Conservation (phyloP, 53 echinoderm and acorn worm genomes). For the Holothuria scabra region DNA sequence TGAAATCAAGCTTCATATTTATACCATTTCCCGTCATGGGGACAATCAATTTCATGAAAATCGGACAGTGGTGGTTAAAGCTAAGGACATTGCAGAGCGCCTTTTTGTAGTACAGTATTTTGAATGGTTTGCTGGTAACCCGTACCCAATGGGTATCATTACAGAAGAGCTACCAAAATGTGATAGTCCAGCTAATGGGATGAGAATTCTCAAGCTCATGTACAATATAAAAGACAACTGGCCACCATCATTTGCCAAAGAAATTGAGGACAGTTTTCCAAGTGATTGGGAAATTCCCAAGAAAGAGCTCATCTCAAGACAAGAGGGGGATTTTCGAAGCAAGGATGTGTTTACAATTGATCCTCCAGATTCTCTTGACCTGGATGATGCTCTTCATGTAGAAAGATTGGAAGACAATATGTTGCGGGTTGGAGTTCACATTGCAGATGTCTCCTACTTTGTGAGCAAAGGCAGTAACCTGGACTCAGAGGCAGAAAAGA, state of each 20-base stretch:
- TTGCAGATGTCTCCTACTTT: constrained; percentile 77
- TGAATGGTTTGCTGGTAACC: constrained; percentile 65
- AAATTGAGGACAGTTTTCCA: constrained; percentile 54
- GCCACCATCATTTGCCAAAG: constrained; percentile 46
- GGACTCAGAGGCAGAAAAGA: constrained; percentile 70
- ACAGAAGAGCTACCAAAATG: constrained; percentile 70
- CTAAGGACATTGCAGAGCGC: constrained; percentile 66
- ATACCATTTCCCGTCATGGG: neutral
- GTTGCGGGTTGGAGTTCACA: constrained; percentile 79
- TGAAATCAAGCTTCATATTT: neutral
- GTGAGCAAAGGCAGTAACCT: constrained; percentile 33
- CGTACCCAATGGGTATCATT: constrained; percentile 75
- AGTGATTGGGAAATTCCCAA: constrained; percentile 69
- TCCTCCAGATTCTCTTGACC: constrained; percentile 65
- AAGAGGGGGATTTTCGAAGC: constrained; percentile 56
- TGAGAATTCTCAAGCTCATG: constrained; percentile 68
- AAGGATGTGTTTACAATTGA: constrained; percentile 74
- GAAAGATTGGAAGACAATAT: constrained; percentile 21
- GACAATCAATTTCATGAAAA: constrained; percentile 1
- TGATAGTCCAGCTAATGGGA: constrained; percentile 48
- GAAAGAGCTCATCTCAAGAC: constrained; percentile 44
- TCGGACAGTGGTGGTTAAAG: constrained; percentile 56
- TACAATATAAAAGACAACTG: constrained; percentile 70
- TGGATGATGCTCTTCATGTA: constrained; percentile 88
- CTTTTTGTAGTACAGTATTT: constrained; percentile 75